phyloP scores from a whole-genome alignment of 2,797 vertebrate genomes.

The Macropus fuliginosus region DNA sequence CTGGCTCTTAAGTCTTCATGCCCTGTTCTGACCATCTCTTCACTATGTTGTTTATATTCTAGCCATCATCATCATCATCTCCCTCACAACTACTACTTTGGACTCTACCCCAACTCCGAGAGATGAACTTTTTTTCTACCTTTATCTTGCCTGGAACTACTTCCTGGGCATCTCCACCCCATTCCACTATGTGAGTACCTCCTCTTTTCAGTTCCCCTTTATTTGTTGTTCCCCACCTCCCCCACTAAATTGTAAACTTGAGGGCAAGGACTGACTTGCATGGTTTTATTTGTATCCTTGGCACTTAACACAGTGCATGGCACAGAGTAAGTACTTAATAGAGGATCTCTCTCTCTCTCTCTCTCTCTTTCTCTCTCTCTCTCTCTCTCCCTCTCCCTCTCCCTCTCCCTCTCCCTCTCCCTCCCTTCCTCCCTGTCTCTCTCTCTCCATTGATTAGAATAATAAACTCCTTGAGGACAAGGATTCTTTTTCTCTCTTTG shows the following conservation, averaged over 20 bases:
- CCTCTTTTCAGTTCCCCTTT: background rate
- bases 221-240: background rate
- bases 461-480: background rate
- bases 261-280: background rate
- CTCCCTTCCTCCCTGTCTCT: background rate
- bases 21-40: background rate
- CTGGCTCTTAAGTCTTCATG: background rate
- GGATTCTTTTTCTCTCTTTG: conserved; percentile 13
- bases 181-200: background rate
- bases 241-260: background rate
- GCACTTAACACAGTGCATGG: background rate
- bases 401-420: fast-evolving
- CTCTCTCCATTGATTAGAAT: background rate
- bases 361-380: too few species aligned
- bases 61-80: too few species aligned
- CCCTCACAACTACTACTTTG: too few species aligned
- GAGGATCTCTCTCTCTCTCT: background rate
- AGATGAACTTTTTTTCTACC: background rate
- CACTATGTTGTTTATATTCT: background rate
- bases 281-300: background rate
- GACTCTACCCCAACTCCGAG: background rate
- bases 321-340: background rate
- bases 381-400: too few species aligned
- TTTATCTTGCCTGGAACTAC: background rate
- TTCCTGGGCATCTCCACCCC: background rate